A percentile compares a stretch with the other conserved stretches of the same genome.
Conservation (phyloP, 2,888 invertebrate genomes). For the Vandiemenella viatica region DNA sequence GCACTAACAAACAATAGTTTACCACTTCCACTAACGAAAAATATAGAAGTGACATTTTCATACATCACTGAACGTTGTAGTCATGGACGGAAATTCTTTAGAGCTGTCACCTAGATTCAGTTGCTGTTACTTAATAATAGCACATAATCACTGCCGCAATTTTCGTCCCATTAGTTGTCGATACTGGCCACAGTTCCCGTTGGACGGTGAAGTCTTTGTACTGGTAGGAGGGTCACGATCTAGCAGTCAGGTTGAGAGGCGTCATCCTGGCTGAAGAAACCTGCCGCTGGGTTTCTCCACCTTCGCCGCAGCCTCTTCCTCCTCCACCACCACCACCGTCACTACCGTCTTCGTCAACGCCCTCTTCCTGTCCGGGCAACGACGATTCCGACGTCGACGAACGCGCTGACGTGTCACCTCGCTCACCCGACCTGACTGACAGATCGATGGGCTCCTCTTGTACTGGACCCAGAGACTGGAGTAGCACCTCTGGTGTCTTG, state of each 20-base stretch:
- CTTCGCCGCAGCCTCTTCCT: constrained; percentile 20
- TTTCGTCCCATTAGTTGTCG: too few species aligned
- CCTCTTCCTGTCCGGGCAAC: constrained; percentile 22
- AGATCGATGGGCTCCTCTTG: constrained; percentile 71
- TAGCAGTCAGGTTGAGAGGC: constrained; percentile 12
- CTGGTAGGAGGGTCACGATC: too few species aligned
- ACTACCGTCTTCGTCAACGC: constrained; percentile 27
- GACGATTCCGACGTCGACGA: background rate
- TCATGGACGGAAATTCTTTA: too few species aligned
- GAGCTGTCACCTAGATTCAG: too few species aligned
- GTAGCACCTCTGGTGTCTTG: constrained; percentile 21
- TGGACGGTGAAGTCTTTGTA: too few species aligned
- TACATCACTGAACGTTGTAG: too few species aligned
- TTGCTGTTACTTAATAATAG: too few species aligned
- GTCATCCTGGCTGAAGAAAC: constrained; percentile 2
- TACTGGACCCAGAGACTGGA: constrained; percentile 28
- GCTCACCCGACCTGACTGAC: constrained; percentile 54
- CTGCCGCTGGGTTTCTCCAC: background rate
- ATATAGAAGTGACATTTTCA: too few species aligned
- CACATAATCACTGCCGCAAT: too few species aligned
- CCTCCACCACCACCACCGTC: constrained; percentile 33
- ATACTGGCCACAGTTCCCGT: too few species aligned
- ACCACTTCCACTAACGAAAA: too few species aligned
- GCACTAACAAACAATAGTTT: too few species aligned
- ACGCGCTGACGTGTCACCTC: constrained; percentile 30